Evolutionary conservation across 2,888 invertebrate genomes (phyloP).

Genomic region (Herminia tarsipennalis): DNA sequence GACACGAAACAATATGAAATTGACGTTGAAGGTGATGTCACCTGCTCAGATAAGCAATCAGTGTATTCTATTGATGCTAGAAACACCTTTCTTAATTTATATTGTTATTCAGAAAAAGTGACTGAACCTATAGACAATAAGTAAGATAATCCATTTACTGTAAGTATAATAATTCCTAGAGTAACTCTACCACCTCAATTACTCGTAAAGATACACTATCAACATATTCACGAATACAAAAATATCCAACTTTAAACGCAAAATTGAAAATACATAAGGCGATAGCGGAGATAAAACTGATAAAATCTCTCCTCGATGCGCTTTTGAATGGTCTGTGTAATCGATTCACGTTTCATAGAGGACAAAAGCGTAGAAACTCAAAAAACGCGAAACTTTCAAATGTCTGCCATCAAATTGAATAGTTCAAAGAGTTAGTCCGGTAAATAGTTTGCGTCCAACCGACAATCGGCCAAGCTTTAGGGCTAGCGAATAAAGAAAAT

Average conservation of each 20-base stretch:
- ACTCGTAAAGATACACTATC: too few relatives aligned
- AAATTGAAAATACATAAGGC: too few relatives aligned
- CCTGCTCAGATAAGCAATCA: too few relatives aligned
- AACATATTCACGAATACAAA: too few relatives aligned
- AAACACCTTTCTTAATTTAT: too few relatives aligned
- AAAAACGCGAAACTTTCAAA: conserved; percentile 37
- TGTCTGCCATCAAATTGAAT: conserved; percentile 40
- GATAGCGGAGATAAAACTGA: background rate
- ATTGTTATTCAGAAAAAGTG: background rate
- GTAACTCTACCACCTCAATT: too few relatives aligned
- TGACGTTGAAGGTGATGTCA: too few relatives aligned
- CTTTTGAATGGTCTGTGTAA: conserved; percentile 8
- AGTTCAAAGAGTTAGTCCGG: conserved; percentile 41
- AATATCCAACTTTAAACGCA: too few relatives aligned
- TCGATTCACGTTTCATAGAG: conserved; percentile 9
- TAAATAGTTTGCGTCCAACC: conserved; percentile 43
- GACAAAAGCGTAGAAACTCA: conserved; percentile 14
- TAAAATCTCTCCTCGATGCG: background rate
- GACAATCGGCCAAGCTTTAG: conserved; percentile 28
- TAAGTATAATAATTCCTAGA: too few relatives aligned
- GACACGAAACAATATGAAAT: background rate
- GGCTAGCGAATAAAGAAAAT: conserved; percentile 16
- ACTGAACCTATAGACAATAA: too few relatives aligned
- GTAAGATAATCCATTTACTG: too few relatives aligned
- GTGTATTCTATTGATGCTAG: too few relatives aligned